These are phyloP conservation scores for Alectoris magna DNA, from an alignment of 2,797 vertebrate species.

Conservation along the genomic window DNA sequence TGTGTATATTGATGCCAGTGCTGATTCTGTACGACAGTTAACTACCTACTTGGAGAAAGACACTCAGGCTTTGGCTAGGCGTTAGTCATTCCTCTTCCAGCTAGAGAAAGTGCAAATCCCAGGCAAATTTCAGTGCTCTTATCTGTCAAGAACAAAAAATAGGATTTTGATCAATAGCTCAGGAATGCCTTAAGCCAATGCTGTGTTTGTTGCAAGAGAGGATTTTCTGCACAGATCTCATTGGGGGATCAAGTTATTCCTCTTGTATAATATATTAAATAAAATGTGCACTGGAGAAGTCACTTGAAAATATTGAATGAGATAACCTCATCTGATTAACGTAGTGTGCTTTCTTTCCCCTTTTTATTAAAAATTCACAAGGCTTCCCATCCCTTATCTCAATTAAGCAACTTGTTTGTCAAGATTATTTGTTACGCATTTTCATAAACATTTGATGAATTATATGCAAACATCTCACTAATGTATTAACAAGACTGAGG, in stretches of 20 bases:
- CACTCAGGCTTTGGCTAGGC: accelerated
- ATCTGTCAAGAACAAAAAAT: background rate
- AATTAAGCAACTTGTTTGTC: conserved; percentile 67
- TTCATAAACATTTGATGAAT: conserved; percentile 79
- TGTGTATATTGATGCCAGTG: accelerated
- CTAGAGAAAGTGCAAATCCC: background rate
- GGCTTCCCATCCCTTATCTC: conserved; percentile 67
- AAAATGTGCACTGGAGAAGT: background rate
- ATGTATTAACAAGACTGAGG: conserved; percentile 64
- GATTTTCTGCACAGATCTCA: background rate
- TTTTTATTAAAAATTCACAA: conserved; percentile 78
- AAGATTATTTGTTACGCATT: conserved; percentile 68
- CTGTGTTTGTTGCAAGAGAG: background rate
- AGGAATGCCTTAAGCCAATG: background rate
- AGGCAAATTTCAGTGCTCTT: background rate
- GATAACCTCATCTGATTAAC: conserved; percentile 59
- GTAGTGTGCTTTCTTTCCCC: conserved; percentile 8
- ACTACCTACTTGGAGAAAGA: background rate
- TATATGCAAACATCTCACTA: conserved; percentile 60
- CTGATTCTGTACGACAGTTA: background rate
- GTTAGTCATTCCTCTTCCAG: background rate
- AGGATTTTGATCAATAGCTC: background rate
- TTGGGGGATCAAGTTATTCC: background rate
- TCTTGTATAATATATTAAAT: background rate
- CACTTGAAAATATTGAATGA: conserved; percentile 36